A percentile compares a stretch with the other conserved stretches of the same genome.
Conservation (phyloP, 64 coral and sea anemone species). For the Actinia tenebrosa region DNA sequence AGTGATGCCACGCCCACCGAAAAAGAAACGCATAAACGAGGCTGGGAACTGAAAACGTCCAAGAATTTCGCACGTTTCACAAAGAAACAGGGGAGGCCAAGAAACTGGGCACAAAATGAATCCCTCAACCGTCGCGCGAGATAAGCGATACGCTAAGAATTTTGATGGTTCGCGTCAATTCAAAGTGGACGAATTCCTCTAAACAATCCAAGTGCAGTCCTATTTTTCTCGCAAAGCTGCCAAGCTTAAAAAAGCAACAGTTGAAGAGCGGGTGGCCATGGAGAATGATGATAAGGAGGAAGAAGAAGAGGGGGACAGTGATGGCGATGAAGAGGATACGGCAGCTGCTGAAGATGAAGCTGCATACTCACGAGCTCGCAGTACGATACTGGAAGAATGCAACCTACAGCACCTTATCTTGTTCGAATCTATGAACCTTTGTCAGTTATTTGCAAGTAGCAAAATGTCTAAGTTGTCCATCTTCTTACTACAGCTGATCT, state of each 20-base stretch:
- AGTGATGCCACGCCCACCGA: neutral
- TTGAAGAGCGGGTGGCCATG: neutral
- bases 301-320: neutral
- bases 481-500: neutral
- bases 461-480: neutral
- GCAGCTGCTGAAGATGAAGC: constrained; percentile 8
- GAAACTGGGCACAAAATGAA: constrained; percentile 13
- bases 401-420: neutral
- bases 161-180: neutral
- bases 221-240: constrained; percentile 16
- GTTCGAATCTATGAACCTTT: constrained; percentile 25
- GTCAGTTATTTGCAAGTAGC: neutral
- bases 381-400: neutral
- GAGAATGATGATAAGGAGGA: neutral
- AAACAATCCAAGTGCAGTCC: neutral
- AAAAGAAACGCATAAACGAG: neutral
- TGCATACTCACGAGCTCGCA: neutral
- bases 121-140: constrained; percentile 5
- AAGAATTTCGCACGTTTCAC: neutral
- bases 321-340: neutral
- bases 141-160: constrained; percentile 25
- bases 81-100: constrained; percentile 1
- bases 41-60: constrained; percentile 9
- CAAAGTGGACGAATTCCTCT: constrained; percentile 16
- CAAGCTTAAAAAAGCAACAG: neutral